Conservation (phyloP, 2,797 vertebrate genomes). For the Vireo griseus region DNA sequence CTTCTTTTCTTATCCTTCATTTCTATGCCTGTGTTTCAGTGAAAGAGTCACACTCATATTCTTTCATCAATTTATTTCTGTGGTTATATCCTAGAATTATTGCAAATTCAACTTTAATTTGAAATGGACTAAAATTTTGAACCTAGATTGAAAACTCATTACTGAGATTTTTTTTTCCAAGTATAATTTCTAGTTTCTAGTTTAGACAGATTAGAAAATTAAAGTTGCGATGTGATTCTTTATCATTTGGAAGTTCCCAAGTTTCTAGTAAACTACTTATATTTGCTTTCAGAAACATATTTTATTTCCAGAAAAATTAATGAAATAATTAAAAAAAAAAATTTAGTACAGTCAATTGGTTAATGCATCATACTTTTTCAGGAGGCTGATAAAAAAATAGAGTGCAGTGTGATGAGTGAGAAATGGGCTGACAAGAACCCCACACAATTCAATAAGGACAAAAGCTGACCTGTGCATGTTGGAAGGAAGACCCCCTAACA, state of each 20-base stretch:
- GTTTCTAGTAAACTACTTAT: background rate
- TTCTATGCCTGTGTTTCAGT: background rate
- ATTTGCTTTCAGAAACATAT: background rate
- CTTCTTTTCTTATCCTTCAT: background rate
- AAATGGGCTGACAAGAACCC: background rate
- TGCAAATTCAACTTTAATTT: background rate
- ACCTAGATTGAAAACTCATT: background rate
- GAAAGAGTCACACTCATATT: background rate
- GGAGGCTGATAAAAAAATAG: background rate
- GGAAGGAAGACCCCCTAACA: background rate
- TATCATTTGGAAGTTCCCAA: background rate
- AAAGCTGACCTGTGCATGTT: rapidly evolving
- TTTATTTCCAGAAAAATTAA: background rate
- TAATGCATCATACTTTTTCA: background rate
- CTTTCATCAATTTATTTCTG: background rate
- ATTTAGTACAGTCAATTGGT: background rate
- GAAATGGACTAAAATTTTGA: background rate
- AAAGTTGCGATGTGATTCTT: background rate
- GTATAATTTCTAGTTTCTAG: background rate
- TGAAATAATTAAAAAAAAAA: background rate
- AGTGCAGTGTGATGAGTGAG: background rate
- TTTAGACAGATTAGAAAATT: background rate
- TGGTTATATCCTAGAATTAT: background rate
- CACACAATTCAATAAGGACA: background rate
- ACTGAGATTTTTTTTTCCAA: background rate